These are phyloP conservation scores for Clarias fuscus DNA, from an alignment of 2,797 vertebrate genomes.

Conservation along the genomic window DNA sequence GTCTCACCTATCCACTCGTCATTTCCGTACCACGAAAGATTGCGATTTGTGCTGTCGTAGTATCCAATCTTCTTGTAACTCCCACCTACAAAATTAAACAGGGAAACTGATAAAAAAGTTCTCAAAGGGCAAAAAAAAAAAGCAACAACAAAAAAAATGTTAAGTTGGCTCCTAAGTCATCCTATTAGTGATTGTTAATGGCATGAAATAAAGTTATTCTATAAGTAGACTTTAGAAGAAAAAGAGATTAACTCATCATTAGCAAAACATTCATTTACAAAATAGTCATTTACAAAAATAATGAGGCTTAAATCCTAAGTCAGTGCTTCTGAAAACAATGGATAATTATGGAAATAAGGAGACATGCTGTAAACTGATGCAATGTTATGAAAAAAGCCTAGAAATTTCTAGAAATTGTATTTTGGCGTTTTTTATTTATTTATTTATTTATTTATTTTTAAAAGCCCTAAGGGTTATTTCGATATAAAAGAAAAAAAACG, in stretches of 20 bases:
- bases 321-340: conserved; percentile 4
- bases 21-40: conserved; percentile 90
- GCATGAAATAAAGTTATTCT: neutral
- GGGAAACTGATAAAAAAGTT: conserved; percentile 5
- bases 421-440: too few species aligned
- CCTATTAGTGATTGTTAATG: neutral
- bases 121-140: neutral
- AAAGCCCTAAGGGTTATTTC: neutral
- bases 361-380: conserved; percentile 8
- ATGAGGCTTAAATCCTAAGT: conserved; percentile 9
- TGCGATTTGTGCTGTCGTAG: conserved; percentile 95
- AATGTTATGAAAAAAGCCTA: neutral
- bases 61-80: conserved; percentile 97
- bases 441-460: neutral
- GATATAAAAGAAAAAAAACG: neutral
- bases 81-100: conserved; percentile 73
- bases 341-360: conserved; percentile 22
- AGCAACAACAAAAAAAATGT: neutral
- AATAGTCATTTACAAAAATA: conserved; percentile 14
- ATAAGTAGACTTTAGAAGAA: conserved; percentile 1
- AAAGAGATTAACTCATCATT: neutral
- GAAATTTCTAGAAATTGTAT: neutral
- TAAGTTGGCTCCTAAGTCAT: neutral
- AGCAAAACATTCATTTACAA: conserved; percentile 9
- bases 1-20: conserved; percentile 93